Evolutionary conservation across 2,113 vertebrate genomes (phyloP).

Genomic region (Rattus rattus): DNA sequence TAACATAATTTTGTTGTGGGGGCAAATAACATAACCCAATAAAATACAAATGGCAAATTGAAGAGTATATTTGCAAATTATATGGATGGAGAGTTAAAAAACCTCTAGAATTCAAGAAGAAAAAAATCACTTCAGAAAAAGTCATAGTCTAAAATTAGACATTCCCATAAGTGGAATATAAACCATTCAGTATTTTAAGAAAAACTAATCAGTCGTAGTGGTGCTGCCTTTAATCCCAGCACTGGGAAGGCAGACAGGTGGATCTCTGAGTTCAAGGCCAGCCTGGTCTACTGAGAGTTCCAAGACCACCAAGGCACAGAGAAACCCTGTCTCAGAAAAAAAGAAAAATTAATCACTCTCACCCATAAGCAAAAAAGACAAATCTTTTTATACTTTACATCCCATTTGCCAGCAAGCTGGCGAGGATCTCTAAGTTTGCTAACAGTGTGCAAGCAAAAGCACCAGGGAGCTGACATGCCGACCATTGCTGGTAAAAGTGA

Average conservation of each 20-base stretch:
- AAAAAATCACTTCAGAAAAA: slow-evolving; percentile 38
- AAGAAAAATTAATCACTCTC: slow-evolving; percentile 9
- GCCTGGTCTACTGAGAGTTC: neutral
- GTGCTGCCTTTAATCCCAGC: neutral
- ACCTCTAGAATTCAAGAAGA: neutral
- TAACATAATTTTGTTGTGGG: neutral
- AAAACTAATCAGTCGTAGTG: neutral
- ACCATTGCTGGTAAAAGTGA: neutral
- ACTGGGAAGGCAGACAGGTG: neutral
- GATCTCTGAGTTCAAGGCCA: neutral
- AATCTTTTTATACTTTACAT: slow-evolving; percentile 2
- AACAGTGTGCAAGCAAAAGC: slow-evolving; percentile 26
- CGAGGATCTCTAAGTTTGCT: neutral
- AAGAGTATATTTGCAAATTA: slow-evolving; percentile 15
- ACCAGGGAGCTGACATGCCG: neutral
- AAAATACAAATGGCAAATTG: slow-evolving; percentile 45
- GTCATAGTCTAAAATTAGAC: neutral
- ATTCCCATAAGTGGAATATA: slow-evolving; percentile 43
- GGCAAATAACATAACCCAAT: neutral
- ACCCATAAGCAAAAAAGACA: slow-evolving; percentile 30
- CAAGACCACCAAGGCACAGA: neutral
- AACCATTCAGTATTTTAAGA: slow-evolving; percentile 30
- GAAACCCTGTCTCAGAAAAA: neutral
- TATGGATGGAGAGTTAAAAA: neutral
- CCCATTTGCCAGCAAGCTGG: slow-evolving; percentile 17